Conservation (phyloP, 2,113 vertebrate genomes). For the Ictalurus punctatus region DNA sequence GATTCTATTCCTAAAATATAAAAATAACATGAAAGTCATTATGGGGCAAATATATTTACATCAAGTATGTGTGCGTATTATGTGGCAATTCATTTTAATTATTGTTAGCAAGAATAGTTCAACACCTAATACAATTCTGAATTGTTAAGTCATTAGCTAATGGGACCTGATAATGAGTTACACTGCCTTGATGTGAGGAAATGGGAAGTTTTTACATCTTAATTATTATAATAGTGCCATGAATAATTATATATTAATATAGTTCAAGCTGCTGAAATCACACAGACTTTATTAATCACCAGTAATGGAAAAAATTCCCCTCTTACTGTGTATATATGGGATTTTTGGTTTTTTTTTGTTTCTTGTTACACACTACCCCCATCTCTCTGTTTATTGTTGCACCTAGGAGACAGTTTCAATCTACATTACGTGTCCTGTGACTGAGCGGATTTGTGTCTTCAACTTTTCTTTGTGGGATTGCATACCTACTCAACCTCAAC, state of each 20-base stretch:
- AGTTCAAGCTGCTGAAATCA: background rate
- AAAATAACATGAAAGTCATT: background rate
- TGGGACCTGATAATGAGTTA: background rate
- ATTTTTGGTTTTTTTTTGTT: background rate
- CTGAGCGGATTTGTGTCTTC: constrained; percentile 12
- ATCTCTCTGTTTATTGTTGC: constrained; percentile 21
- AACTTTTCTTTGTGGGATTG: constrained; percentile 18
- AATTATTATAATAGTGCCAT: background rate
- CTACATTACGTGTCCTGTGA: background rate
- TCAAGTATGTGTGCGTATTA: background rate
- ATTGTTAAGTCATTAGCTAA: constrained; percentile 18
- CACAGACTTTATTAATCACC: background rate
- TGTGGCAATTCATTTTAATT: constrained; percentile 17
- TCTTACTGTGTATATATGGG: background rate
- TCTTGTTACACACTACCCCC: background rate
- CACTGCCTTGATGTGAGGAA: background rate
- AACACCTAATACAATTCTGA: constrained; percentile 15
- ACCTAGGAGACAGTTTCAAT: background rate
- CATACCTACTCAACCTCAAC: constrained; percentile 35
- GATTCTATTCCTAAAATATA: background rate
- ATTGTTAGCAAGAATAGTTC: constrained; percentile 17
- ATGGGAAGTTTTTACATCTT: background rate
- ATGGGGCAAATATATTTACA: background rate
- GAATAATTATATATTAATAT: background rate
- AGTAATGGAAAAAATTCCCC: background rate